A percentile compares a stretch with the other conserved stretches of the same genome.
Evolutionary conservation across 2,888 invertebrate species (phyloP).

Genomic region (Papilio elwesi): DNA sequence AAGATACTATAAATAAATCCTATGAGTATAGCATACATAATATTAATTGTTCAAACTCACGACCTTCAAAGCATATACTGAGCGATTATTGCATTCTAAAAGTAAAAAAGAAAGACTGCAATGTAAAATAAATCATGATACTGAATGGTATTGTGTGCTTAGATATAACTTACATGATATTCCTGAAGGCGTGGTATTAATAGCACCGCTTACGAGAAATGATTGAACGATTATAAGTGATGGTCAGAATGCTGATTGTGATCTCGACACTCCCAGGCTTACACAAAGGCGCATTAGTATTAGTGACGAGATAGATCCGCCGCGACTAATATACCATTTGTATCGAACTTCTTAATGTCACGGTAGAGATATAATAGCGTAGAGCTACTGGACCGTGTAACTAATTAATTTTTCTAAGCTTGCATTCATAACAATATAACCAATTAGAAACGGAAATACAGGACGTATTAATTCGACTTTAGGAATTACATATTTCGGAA

Average conservation of each 20-base stretch:
- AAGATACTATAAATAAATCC: not conserved
- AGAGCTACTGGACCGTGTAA: conserved; percentile 12
- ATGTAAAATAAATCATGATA: conserved; percentile 20
- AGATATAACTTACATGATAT: conserved; percentile 33
- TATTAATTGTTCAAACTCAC: not conserved
- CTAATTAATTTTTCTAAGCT: conserved; percentile 10
- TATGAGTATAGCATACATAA: not conserved
- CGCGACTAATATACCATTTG: conserved; percentile 45
- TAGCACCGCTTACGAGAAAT: conserved; percentile 45
- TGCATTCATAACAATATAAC: not conserved
- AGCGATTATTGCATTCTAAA: not conserved
- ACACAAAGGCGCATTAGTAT: conserved; percentile 64
- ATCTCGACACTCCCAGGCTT: conserved; percentile 55
- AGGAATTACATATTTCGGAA: not conserved
- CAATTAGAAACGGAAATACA: not conserved
- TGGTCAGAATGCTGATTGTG: conserved; percentile 54
- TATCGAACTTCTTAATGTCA: conserved; percentile 49
- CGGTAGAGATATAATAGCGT: conserved; percentile 42
- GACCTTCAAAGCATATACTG: not conserved
- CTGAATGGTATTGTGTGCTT: conserved; percentile 8
- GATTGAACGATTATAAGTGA: conserved; percentile 53
- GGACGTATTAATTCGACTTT: not conserved
- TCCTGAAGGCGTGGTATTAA: conserved; percentile 43
- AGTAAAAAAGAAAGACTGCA: not conserved
- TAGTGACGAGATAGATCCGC: conserved; percentile 56